These are phyloP conservation scores for Lycopodina hypogea DNA, from an alignment of 37 sponge, comb jelly and placozoan genomes.

Conservation along the genomic window DNA sequence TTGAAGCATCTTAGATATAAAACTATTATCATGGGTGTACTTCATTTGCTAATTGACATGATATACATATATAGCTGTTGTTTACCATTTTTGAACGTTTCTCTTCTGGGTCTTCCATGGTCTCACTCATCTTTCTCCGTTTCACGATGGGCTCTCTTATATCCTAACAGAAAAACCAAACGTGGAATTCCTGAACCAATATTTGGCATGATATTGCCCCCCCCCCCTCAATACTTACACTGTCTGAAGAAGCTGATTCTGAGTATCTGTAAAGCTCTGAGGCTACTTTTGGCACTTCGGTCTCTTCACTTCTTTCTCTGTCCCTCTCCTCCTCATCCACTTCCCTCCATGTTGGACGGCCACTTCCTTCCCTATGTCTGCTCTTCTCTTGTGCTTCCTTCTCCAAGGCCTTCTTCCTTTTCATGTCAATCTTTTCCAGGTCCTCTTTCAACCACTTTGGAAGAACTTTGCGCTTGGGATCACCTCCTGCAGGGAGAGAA, in stretches of 20 bases:
- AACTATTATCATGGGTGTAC: not conserved
- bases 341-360: conserved; percentile 23
- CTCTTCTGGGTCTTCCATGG: conserved; percentile 35
- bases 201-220: not conserved
- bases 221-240: not conserved
- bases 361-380: not conserved
- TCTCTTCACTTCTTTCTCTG: conserved; percentile 12
- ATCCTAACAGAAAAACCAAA: conserved; percentile 5
- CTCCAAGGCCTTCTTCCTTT: conserved; percentile 31
- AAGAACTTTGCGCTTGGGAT: conserved; percentile 28
- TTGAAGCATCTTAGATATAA: conserved; percentile 28
- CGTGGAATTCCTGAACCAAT: not conserved
- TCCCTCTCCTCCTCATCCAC: conserved; percentile 32
- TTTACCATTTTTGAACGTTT: conserved; percentile 24
- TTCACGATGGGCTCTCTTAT: not conserved
- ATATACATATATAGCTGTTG: not conserved
- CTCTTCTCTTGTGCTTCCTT: conserved; percentile 34
- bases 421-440: conserved; percentile 55
- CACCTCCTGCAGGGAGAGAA: conserved; percentile 33
- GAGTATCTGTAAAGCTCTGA: conserved; percentile 13
- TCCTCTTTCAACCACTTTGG: conserved; percentile 59
- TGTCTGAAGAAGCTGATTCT: conserved; percentile 14
- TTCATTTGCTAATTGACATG: not conserved
- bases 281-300: not conserved
- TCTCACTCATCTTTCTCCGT: not conserved